Evolutionary conservation across 2,888 invertebrate genomes (phyloP), one percentile per base, ranked within the genome.

Genomic region (Anodontia alba): DNA sequence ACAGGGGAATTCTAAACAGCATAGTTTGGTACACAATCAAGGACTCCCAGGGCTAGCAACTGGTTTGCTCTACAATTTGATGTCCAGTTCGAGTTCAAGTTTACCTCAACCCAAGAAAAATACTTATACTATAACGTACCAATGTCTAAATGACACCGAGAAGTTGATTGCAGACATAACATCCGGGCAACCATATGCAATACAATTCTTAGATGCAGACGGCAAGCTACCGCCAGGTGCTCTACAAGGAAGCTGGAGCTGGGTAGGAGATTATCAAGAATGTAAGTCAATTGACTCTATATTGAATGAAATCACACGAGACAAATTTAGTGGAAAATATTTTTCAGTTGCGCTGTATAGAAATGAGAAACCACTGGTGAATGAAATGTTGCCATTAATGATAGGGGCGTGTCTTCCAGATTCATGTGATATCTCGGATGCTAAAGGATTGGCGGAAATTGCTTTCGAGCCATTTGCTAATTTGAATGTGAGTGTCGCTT

Each of bases 381-480:
- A 38, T n/a, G 46, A 29, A 8, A 29, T 69, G 0, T 54, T 38
- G 1, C 26, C 20, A n/a, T 26, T 76, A 10, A 29, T 23, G 23
- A 42, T 83, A 12, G 83, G 83, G 15, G 67, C 77, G 3, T 83
- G 83, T 68, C 67, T 83, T 31, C 83, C 83, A 17, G 69, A 80
- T 23, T 78, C 80, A 15, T 83, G 83, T 72, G 43, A 57, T 20
- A 69, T 7, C n/a, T 69, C 69, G 1, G 69, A 69, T 43, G 69
- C 46, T 5, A 42, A 23, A 26, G 69, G 38, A 23, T 23, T 69
- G 23, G 42, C 69, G 43, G 69, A 69, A 46, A 12, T 69, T 17
- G 69, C 46, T 12, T 69, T 69, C 5, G 23, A 36, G 69, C 69
- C 69, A 15, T 46, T 69, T n/a, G 3, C 69, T 38, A 29, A 20